Conservation (phyloP, 2,888 invertebrate species). For the Cheilosia scutellata region DNA sequence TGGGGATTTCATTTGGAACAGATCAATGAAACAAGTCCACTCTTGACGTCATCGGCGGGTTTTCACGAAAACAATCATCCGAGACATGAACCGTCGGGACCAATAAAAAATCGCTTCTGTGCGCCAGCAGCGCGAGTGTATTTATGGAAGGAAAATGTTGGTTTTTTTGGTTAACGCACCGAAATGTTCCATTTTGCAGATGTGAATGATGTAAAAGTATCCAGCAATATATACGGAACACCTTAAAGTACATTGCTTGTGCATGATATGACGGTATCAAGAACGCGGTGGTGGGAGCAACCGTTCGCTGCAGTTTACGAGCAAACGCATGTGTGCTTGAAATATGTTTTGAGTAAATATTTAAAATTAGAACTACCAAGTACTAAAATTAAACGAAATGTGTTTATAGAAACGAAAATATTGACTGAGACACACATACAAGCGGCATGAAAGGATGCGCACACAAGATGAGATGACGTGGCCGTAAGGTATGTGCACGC, state of each 20-base stretch:
- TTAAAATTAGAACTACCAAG: slow-evolving; percentile 52
- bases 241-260: slow-evolving; percentile 23
- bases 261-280: not conserved
- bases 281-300: not conserved
- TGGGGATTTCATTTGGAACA: slow-evolving; percentile 38
- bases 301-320: slow-evolving; percentile 29
- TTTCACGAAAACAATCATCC: slow-evolving; percentile 11
- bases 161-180: not conserved
- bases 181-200: slow-evolving; percentile 40
- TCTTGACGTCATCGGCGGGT: slow-evolving; percentile 46
- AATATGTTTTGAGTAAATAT: slow-evolving; percentile 60
- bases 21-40: slow-evolving; percentile 32
- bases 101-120: slow-evolving; percentile 27
- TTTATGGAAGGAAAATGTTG: slow-evolving; percentile 21
- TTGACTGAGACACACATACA: slow-evolving; percentile 24
- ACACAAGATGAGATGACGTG: slow-evolving; percentile 12
- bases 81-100: slow-evolving; percentile 17
- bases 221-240: slow-evolving; percentile 7
- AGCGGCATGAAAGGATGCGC: slow-evolving; percentile 1
- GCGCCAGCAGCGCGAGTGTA: not conserved
- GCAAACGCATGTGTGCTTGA: slow-evolving; percentile 44
- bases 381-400: slow-evolving; percentile 61
- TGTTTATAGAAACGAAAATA: slow-evolving; percentile 60
- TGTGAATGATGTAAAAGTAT: slow-evolving; percentile 21
- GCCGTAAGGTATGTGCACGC: not conserved